Base-by-base conservation (phyloP, 2,113 vertebrate genomes). In the Gobiocypris rarus region DNA sequence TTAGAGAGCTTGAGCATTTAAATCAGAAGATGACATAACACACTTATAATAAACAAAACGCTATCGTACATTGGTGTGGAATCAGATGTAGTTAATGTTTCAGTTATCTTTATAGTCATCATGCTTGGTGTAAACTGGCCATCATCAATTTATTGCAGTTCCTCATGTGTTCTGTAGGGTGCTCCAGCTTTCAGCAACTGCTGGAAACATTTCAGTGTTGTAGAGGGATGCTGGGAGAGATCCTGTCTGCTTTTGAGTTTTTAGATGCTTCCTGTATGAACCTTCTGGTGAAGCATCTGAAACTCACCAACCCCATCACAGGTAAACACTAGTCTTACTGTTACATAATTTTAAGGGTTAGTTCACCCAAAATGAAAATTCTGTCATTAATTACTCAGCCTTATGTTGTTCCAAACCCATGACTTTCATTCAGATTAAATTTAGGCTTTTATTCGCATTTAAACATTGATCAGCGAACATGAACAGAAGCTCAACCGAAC, bases 221-320 rank as follows among this genome's bases (percentile, higher is more conserved):
- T 93, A 96, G 90, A 89, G 88, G 91, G 74, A 95, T 96, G 95
- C 93, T 99, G 91, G 97, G 97, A 0, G 98, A 99, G 90, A 96
- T 97, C 89, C 94, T 99, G 75, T 99, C 98, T 1, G 98, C 98
- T 0, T 99, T 89, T 0, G 98, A 99, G 88, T 99, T 99, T 91
- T 92, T 99, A 92, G 98, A 99, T 52, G 88, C 94, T 5, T 94
- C 94, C 58, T 99, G 96, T 86, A 96, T 98, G 96, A 91, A 92
- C 65, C 15, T 99, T 87, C 95, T 99, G 2, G 89, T 94, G 82
- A 94, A 82, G 0, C 94, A 99, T 84, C 95, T 99, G 17, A 94
- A 92, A 38, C 93, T 99, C 10, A n/a, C 89, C 81, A 95, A 92
- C 84, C 98, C 98, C 0, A 94, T 99, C 31, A 87, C 87, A 92